Evolutionary conservation across 2,888 invertebrate genomes (phyloP).

Genomic region (Melinaea menophilus): DNA sequence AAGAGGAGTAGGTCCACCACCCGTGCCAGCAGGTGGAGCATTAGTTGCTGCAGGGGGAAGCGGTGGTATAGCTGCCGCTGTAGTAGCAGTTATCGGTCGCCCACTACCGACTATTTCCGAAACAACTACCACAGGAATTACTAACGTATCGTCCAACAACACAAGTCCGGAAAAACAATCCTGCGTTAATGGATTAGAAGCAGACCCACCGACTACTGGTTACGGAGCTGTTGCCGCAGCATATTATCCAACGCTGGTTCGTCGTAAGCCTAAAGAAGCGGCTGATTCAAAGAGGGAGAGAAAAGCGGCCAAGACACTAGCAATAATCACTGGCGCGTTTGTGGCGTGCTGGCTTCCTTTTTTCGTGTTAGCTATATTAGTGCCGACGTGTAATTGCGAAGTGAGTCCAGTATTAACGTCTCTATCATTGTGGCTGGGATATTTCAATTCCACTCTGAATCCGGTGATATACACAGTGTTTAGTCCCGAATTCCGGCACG

Average conservation of each 20-base stretch:
- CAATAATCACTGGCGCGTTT: constrained; percentile 92
- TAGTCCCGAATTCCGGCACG: constrained; percentile 94
- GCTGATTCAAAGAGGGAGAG: constrained; percentile 87
- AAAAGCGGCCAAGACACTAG: constrained; percentile 89
- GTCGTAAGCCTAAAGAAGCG: constrained; percentile 81
- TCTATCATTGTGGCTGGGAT: constrained; percentile 93
- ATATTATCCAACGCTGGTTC: constrained; percentile 73
- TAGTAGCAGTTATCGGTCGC: constrained; percentile 83
- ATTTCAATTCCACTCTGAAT: constrained; percentile 92
- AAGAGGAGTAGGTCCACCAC: constrained; percentile 66
- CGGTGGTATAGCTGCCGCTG: constrained; percentile 85
- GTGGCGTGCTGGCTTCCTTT: constrained; percentile 98
- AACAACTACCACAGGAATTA: constrained; percentile 85
- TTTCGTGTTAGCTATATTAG: constrained; percentile 92
- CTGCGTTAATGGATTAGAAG: constrained; percentile 82
- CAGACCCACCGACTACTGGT: constrained; percentile 80
- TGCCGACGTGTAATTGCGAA: constrained; percentile 90
- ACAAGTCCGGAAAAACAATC: constrained; percentile 87
- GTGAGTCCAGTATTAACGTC: constrained; percentile 87
- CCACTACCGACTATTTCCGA: constrained; percentile 86
- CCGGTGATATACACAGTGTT: constrained; percentile 94
- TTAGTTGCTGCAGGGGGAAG: constrained; percentile 84
- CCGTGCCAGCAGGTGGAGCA: constrained; percentile 76
- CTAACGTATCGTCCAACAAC: constrained; percentile 84
- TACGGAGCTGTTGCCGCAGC: constrained; percentile 73